Evolutionary conservation across 2,113 vertebrate species (phyloP), one percentile per base, ranked within the genome.

Genomic region (Etheostoma cragini): DNA sequence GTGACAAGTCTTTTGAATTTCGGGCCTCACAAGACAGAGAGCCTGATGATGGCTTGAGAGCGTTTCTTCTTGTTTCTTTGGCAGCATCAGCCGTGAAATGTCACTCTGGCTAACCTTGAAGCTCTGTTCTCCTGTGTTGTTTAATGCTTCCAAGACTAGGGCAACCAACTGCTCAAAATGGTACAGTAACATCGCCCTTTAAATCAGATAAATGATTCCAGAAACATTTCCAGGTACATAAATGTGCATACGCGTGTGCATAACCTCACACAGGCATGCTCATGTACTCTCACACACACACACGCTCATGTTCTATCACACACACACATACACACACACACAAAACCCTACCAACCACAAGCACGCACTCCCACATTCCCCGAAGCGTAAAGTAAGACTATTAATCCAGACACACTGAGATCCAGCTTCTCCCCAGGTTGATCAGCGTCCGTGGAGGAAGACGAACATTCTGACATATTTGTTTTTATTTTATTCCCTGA

Each of bases 401-500:
- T 93, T 94, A 92, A 94, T 92, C 87, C 90, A 94, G 89, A 89
- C 91, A 91, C 87, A 90, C 83, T 69, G 88, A 93, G 88, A 93
- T 91, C 87, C 86, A 91, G 82, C 89, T 91, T 92, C 95, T 94
- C 95, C 92, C 94, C 86, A 84, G 90, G 91, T 95, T 94, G 95
- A 95, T 95, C 94, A 95, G 92, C 89, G 91, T 94, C 94, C 91
- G 89, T 93, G 94, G 94, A 96, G 94, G 95, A 95, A 94, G 93
- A 91, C 90, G 88, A 92, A 92, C 94, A 94, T 95, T 96, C 94
- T 96, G 96, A 95, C 94, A 96, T 95, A 93, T 96, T 95, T 95
- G 93, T 95, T 96, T 96, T 94, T 95, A 94, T 94, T 95, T 95
- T 93, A 91, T 95, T 95, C 93, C 92, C 93, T 76, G 81, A 89